These are phyloP conservation scores for Peromyscus nudipes DNA, from an alignment of 2,797 vertebrate genomes.

Conservation along the genomic window DNA sequence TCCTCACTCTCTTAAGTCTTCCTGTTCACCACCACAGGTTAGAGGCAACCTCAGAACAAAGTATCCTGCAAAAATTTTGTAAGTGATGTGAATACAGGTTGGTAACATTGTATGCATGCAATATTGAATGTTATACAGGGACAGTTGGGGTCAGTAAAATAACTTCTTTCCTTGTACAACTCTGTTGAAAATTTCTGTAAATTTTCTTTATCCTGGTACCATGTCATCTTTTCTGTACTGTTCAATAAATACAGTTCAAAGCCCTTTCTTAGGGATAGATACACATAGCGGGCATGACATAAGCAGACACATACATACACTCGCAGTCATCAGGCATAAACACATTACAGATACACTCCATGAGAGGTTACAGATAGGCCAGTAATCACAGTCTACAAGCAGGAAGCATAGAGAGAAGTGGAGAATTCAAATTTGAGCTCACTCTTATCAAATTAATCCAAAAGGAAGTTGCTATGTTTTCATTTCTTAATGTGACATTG, in stretches of 20 bases:
- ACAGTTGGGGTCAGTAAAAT: background rate
- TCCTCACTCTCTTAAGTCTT: background rate
- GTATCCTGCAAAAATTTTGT: background rate
- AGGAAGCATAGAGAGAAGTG: background rate
- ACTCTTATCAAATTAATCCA: background rate
- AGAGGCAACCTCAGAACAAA: background rate
- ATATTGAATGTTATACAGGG: background rate
- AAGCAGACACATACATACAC: background rate
- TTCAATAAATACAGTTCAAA: background rate
- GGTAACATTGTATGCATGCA: background rate
- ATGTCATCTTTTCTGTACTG: background rate
- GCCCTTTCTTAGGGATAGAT: background rate
- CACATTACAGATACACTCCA: background rate
- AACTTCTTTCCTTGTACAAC: background rate
- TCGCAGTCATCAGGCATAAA: background rate
- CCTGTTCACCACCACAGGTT: background rate
- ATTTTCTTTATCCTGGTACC: background rate
- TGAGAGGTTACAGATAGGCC: background rate
- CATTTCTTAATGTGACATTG: background rate
- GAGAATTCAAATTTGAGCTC: background rate
- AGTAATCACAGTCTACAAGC: background rate
- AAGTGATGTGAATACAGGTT: background rate
- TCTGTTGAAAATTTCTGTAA: background rate
- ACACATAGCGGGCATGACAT: background rate
- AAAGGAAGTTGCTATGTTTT: background rate